phyloP scores from a whole-genome alignment of 2,888 invertebrate genomes.

The Capitulum mitella region DNA sequence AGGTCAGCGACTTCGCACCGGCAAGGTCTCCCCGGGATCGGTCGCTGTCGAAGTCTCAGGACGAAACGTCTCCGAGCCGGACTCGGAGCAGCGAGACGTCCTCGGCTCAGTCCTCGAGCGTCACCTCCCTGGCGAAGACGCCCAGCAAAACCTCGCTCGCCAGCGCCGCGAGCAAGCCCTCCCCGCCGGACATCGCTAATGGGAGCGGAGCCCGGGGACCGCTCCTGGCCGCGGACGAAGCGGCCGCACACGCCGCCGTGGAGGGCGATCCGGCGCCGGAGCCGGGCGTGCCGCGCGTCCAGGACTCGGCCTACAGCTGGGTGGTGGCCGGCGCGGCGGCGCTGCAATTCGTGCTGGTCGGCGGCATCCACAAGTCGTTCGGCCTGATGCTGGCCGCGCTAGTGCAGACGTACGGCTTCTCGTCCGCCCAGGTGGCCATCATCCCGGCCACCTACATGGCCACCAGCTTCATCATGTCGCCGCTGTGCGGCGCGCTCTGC shows the following conservation, averaged over 20 bases:
- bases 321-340: background rate
- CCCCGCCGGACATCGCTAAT: background rate
- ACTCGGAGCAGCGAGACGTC: no score
- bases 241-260: background rate
- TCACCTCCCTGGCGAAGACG: no score
- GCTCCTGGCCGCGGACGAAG: background rate
- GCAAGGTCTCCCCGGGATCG: no score
- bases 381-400: background rate
- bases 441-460: background rate
- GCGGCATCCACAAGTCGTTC: background rate
- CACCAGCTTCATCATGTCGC: background rate
- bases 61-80: no score
- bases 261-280: background rate
- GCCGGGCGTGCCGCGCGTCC: background rate
- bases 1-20: no score
- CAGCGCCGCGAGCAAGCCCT: background rate
- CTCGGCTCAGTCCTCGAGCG: no score
- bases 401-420: background rate
- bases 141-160: background rate
- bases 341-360: background rate
- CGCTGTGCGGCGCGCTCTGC: background rate
- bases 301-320: slow-evolving; percentile 1
- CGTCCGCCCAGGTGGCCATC: background rate
- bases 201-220: background rate
- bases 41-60: no score